phyloP scores from a whole-genome alignment of 2,888 invertebrate species.

The Neoascia interrupta region DNA sequence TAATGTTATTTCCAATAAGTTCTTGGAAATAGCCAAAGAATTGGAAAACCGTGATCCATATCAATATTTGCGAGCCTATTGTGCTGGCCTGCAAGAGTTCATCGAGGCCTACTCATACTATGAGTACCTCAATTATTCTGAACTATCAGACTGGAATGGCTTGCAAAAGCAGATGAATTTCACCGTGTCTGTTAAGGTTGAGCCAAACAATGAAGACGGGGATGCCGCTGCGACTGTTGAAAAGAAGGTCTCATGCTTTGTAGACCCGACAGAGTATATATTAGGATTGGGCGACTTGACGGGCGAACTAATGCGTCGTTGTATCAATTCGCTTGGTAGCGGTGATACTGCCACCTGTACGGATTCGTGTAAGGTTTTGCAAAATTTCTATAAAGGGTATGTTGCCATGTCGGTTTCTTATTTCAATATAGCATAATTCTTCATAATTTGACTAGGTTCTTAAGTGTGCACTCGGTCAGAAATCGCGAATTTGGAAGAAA shows the following conservation, averaged over 20 bases:
- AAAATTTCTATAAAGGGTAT: constrained; percentile 79
- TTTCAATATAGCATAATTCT: constrained; percentile 69
- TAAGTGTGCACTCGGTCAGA: constrained; percentile 80
- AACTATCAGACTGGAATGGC: constrained; percentile 83
- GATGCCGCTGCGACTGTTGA: constrained; percentile 12
- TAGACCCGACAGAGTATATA: constrained; percentile 83
- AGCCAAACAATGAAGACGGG: constrained; percentile 45
- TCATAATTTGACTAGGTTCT: constrained; percentile 73
- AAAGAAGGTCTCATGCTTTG: constrained; percentile 50
- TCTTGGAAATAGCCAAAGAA: constrained; percentile 87
- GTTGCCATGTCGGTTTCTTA: neutral
- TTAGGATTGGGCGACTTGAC: constrained; percentile 92
- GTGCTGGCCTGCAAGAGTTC: constrained; percentile 87
- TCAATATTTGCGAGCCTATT: constrained; percentile 85
- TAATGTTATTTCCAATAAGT: constrained; percentile 81
- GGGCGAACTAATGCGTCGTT: constrained; percentile 94
- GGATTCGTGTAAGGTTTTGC: constrained; percentile 86
- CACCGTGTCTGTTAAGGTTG: too few species aligned
- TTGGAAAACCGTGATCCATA: constrained; percentile 86
- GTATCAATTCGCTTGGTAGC: constrained; percentile 89
- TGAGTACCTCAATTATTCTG: constrained; percentile 83
- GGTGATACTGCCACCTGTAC: constrained; percentile 88
- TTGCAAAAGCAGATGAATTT: constrained; percentile 82
- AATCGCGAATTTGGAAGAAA: constrained; percentile 86
- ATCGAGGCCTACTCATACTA: constrained; percentile 91